Evolutionary conservation across 2,113 vertebrate genomes (phyloP).

Genomic region (Sterrhoptilus dennistouni): DNA sequence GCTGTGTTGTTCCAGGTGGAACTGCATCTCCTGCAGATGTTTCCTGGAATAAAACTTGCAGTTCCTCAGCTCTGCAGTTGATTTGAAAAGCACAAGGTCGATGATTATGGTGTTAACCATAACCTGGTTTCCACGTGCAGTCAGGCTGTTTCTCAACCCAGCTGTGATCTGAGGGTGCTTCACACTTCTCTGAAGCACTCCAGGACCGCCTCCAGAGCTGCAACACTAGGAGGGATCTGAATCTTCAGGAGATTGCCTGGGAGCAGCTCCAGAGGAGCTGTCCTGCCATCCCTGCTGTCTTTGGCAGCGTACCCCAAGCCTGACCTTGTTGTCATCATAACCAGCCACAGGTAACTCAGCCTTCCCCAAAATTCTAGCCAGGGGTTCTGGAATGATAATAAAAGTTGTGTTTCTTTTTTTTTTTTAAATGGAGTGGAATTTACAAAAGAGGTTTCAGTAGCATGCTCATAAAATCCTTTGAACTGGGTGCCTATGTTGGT

Average conservation of each 20-base stretch:
- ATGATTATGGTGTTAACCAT: neutral
- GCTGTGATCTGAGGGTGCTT: neutral
- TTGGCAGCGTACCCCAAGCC: neutral
- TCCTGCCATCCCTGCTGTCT: neutral
- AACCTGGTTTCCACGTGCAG: neutral
- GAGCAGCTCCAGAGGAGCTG: neutral
- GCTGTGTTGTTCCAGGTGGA: conserved; percentile 38
- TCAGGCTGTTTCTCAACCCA: neutral
- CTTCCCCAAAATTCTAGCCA: neutral
- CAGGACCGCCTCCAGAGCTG: neutral
- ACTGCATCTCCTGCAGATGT: neutral
- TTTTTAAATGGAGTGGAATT: neutral
- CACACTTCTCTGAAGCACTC: neutral
- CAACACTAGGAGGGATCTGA: neutral
- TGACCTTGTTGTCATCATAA: neutral
- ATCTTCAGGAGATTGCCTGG: neutral
- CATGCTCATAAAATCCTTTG: neutral
- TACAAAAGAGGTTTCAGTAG: neutral
- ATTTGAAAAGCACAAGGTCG: neutral
- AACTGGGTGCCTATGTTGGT: neutral
- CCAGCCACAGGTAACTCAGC: neutral
- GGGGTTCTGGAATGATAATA: neutral
- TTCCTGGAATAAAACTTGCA: conserved; percentile 4
- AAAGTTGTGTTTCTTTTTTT: neutral
- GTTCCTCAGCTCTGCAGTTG: neutral